Base-by-base conservation (phyloP, 2,797 vertebrate genomes). In the Cuculus canorus region DNA sequence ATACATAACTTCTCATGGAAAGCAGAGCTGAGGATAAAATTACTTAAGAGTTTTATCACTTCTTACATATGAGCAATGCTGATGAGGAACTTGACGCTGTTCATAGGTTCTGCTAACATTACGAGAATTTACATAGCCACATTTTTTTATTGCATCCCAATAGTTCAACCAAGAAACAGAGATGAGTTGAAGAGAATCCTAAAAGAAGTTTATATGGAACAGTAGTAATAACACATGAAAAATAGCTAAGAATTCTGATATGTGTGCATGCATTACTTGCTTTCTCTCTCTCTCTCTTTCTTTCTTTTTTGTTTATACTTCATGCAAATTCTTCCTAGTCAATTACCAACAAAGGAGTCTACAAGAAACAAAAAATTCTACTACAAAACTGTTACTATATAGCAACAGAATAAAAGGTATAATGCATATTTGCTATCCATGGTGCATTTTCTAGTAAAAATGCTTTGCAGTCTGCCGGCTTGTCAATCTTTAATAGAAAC, bases 401-500 rank as follows among this genome's bases (percentile, higher is more conserved):
- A 96, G 95, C 89, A 93, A 91, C 64, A 96, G 93, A 96, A 97
- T 95, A 96, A 90, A 95, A 97, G 82, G 82, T 88, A 97, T 92
- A 95, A 97, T 96, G 95, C 92, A 95, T 96, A 98, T 97, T 98
- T 96, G 96, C 96, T 96, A 96, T 92, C 96, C 96, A 79, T 13
- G 64, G 93, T 97, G 97, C 97, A 97, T 98, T 98, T 98, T 97
- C 97, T 96, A 97, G 97, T 97, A 97, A 98, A 98, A 98, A 98
- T 97, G 97, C 97, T 94, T 97, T 97, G 97, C 97, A 97, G 97
- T 97, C 97, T 97, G 97, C 98, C 60, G 95, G 96, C 97, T 98
- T 98, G 98, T 98, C 98, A 98, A 98, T 98, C 98, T 98, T 98
- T 98, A 98, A 98, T 98, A 98, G 98, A 98, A 98, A 97, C 98